Evolutionary conservation across 2,113 vertebrate genomes (phyloP).

Genomic region (Austrofundulus limnaeus): DNA sequence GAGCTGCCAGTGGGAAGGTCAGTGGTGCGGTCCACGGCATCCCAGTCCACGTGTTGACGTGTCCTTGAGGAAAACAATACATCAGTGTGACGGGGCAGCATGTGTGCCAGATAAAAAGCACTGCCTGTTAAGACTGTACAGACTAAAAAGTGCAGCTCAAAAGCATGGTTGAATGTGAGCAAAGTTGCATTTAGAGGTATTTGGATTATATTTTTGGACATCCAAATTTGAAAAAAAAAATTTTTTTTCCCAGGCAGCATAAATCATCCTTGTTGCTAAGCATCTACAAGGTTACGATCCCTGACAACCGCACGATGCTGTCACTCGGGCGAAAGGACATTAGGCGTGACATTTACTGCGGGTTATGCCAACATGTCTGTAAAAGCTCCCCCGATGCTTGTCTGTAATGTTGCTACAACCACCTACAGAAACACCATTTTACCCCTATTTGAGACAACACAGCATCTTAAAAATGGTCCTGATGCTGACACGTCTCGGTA

Average conservation of each 20-base stretch:
- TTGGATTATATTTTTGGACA: too few relatives aligned
- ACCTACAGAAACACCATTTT: background rate
- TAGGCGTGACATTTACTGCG: background rate
- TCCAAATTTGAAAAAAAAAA: too few relatives aligned
- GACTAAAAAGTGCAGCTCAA: too few relatives aligned
- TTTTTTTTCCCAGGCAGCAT: background rate
- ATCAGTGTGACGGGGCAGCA: background rate
- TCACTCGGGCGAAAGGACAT: background rate
- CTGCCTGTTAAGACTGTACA: background rate
- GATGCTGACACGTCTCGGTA: background rate
- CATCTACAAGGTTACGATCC: background rate
- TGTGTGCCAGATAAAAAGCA: background rate
- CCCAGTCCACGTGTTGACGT: background rate
- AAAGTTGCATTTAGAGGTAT: too few relatives aligned
- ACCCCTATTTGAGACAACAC: background rate
- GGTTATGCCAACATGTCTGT: background rate
- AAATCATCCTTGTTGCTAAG: background rate
- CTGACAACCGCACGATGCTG: background rate
- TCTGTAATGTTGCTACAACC: background rate
- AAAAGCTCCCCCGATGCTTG: background rate
- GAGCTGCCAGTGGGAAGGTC: background rate
- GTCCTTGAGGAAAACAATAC: background rate
- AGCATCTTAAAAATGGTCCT: constrained; percentile 3
- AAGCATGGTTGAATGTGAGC: too few relatives aligned
- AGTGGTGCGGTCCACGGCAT: background rate